Evolutionary conservation across 2,797 vertebrate genomes (phyloP), one percentile per base, ranked within the genome.

Genomic region (Crypturellus tataupa): DNA sequence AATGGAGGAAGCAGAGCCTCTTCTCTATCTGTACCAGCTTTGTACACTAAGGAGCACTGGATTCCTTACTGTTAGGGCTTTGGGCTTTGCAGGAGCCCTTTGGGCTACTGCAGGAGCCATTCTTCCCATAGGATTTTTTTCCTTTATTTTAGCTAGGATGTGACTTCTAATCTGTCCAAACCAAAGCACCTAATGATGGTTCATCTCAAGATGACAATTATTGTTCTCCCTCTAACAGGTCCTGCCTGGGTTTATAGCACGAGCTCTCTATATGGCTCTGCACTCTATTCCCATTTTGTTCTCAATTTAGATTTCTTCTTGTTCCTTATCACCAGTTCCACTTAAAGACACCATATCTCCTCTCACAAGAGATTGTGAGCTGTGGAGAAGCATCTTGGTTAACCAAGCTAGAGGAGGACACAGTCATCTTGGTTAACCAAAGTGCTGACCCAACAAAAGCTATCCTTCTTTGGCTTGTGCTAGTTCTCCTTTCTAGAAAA

Each of bases 311-410:
- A 55, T 63, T 76, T 68, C 79, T 42, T 68, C 72, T 29, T 5
- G 25, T 12, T 69, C 87, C 89, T 95, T 92, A 82, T 60, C 69
- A 75, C 47, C 80, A 83, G 40, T 31, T 47, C 29, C 44, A 37
- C 58, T 62, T 47, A 59, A 86, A 82, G 42, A 76, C 51, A 91
- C 59, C 10, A 0, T 19, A 78, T 39, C 71, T 90, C 56, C 56
- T 88, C 49, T 88, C 89, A 44, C 79, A 72, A 81, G 80, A 47
- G 35, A 92, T 9, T 86, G 91, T 55, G 78, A 88, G 63, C 63
- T 86, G 93, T 55, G 55, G 62, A 55, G 77, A 93, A 91, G 63
- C 60, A 13, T 79, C 56, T 83, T 39, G 37, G 37, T 39, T 39
- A 39, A 39, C 37, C 37, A 39, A 39, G 37, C 37, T 8, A 10